Conservation (phyloP, 2,113 vertebrate genomes). For the Eptesicus fuscus region DNA sequence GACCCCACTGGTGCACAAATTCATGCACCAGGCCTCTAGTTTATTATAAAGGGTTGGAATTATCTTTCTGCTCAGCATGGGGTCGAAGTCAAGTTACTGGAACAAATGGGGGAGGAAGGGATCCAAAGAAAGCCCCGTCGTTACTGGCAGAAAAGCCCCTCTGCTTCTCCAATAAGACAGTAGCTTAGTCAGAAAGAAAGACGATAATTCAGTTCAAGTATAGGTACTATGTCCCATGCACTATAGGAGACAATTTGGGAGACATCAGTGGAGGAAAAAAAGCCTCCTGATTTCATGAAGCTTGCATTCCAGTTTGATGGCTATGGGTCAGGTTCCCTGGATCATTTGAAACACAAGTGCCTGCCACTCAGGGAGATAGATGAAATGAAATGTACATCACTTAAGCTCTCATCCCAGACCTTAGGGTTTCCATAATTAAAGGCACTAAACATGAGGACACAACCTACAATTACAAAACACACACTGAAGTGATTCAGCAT, state of each 20-base stretch:
- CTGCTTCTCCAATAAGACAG: background rate
- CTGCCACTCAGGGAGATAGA: background rate
- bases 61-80: background rate
- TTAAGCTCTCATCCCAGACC: background rate
- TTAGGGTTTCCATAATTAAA: background rate
- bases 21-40: too few species aligned
- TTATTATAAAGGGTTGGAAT: background rate
- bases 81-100: background rate
- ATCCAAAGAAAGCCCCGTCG: background rate
- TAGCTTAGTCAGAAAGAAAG: background rate
- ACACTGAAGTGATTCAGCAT: background rate
- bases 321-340: background rate
- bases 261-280: background rate
- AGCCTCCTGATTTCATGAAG: background rate
- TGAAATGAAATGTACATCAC: background rate
- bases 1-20: too few species aligned
- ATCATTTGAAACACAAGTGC: background rate
- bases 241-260: background rate
- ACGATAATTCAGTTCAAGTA: background rate
- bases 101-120: background rate
- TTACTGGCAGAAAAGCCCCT: background rate
- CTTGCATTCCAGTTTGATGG: background rate
- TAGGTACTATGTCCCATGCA: background rate
- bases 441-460: background rate
- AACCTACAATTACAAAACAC: slow-evolving; percentile 2